These are phyloP conservation scores for Periphyllus acericola DNA, from an alignment of 2,888 invertebrate species.

Conservation along the genomic window DNA sequence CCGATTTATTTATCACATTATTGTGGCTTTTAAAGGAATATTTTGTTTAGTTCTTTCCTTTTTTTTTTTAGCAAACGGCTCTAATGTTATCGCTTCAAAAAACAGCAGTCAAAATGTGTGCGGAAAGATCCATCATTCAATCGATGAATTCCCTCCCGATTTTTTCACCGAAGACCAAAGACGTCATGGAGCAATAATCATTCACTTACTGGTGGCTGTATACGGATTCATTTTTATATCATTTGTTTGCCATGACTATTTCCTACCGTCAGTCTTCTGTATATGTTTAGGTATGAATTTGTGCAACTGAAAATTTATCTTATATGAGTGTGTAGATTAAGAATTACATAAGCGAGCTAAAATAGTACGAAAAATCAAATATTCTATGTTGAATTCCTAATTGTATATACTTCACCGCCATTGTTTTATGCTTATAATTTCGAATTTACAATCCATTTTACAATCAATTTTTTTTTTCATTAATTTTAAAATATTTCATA, in stretches of 20 bases:
- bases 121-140: conserved; percentile 36
- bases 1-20: no score
- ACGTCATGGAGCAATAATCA: conserved; percentile 77
- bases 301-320: background rate
- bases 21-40: background rate
- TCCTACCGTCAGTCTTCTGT: conserved; percentile 87
- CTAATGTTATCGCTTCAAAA: background rate
- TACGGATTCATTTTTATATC: conserved; percentile 89
- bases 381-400: no score
- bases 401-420: no score
- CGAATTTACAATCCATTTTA: no score
- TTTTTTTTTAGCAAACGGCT: background rate
- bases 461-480: no score
- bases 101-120: background rate
- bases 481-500: no score
- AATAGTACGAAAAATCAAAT: no score
- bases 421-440: no score
- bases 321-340: background rate
- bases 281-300: conserved; percentile 77
- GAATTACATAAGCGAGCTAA: no score
- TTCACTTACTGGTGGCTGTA: conserved; percentile 80
- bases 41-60: no score
- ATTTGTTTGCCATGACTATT: conserved; percentile 90
- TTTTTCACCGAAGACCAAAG: conserved; percentile 75
- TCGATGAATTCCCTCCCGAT: conserved; percentile 65